Evolutionary conservation across 2,113 vertebrate genomes (phyloP).

Genomic region (Channa argus): DNA sequence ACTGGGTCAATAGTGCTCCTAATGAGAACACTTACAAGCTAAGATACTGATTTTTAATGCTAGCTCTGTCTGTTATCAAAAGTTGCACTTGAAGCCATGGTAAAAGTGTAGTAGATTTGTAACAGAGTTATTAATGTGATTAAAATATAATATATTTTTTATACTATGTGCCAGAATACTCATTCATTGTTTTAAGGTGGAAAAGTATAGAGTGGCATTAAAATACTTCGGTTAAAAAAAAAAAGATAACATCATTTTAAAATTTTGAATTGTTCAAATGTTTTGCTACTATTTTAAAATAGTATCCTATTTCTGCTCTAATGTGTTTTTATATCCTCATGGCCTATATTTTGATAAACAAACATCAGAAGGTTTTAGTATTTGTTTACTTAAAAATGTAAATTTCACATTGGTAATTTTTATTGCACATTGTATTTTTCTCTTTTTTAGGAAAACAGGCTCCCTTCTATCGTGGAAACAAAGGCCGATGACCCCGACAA

Average conservation of each 20-base stretch:
- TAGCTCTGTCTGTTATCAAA: background rate
- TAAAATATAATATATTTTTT: slow-evolving; percentile 7
- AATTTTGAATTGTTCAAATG: background rate
- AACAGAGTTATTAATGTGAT: slow-evolving; percentile 9
- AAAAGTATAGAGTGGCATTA: too few relatives aligned
- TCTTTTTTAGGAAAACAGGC: slow-evolving; percentile 82
- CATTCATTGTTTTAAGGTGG: too few relatives aligned
- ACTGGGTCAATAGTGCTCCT: slow-evolving; percentile 72
- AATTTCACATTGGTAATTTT: too few relatives aligned
- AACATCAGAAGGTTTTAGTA: background rate
- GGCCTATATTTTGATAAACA: background rate
- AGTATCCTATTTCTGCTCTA: background rate
- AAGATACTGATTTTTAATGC: slow-evolving; percentile 9
- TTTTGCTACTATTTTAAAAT: too few relatives aligned
- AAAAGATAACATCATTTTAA: slow-evolving; percentile 11
- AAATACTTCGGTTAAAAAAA: too few relatives aligned
- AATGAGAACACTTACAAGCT: slow-evolving; percentile 58
- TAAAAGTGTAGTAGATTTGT: background rate
- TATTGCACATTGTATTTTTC: background rate
- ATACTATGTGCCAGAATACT: too few relatives aligned
- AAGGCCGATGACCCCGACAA: slow-evolving; percentile 78
- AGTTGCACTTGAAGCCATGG: background rate
- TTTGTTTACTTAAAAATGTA: too few relatives aligned
- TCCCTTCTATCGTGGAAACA: slow-evolving; percentile 87
- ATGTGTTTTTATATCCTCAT: background rate